These are phyloP conservation scores for Syritta pipiens DNA, from an alignment of 2,888 invertebrate species.

Conservation along the genomic window DNA sequence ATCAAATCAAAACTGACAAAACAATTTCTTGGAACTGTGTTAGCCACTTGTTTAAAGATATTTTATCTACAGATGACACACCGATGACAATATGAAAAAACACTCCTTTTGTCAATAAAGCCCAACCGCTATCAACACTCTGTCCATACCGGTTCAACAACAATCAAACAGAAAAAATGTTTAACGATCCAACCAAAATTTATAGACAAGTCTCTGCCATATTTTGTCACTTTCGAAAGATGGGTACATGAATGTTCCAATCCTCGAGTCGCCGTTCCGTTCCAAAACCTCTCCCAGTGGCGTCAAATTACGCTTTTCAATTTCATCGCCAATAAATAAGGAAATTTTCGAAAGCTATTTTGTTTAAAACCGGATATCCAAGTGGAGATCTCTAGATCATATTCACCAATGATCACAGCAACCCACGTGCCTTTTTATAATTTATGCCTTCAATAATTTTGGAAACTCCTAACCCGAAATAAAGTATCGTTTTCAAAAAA, in stretches of 20 bases:
- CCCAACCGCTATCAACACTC: no score
- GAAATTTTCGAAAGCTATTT: constrained; percentile 28
- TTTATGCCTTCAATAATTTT: constrained; percentile 43
- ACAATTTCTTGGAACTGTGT: no score
- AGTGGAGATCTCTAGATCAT: constrained; percentile 35
- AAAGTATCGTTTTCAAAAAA: constrained; percentile 43
- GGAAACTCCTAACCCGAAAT: constrained; percentile 40
- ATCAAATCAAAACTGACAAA: no score
- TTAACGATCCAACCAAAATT: not conserved
- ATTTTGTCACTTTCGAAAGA: constrained; percentile 34
- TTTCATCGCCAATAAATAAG: constrained; percentile 34
- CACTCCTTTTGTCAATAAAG: no score
- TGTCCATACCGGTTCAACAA: no score
- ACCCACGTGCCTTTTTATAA: constrained; percentile 39
- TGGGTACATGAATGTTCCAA: constrained; percentile 14
- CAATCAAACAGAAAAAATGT: no score
- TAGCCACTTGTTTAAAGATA: no score
- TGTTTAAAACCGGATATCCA: constrained; percentile 26
- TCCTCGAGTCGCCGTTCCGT: not conserved
- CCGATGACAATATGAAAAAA: no score
- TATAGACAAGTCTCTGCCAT: constrained; percentile 15
- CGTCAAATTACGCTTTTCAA: constrained; percentile 40
- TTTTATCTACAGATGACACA: no score
- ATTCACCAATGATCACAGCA: constrained; percentile 33
- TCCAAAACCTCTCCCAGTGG: constrained; percentile 3